Percentiles rank a stretch among this genome's conserved stretches.
Evolutionary conservation across 2,113 vertebrate species (phyloP).

Genomic region (Scortum barcoo): DNA sequence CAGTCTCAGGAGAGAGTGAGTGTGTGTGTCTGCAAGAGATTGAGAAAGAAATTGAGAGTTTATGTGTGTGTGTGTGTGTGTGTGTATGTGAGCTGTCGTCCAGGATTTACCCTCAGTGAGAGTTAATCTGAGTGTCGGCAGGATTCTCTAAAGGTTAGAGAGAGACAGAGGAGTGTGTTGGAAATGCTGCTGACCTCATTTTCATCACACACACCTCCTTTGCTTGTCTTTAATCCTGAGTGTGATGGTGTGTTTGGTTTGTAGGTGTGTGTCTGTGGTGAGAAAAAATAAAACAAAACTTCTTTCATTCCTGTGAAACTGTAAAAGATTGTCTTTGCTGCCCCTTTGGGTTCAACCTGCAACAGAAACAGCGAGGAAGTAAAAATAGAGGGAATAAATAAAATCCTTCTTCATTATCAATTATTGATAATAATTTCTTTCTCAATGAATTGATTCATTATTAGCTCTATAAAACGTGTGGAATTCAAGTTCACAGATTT

Average conservation of each 20-base stretch:
- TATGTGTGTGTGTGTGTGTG: conserved; percentile 32
- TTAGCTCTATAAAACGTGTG: no score
- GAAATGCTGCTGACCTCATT: conserved; percentile 74
- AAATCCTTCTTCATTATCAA: background rate
- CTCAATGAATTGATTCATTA: no score
- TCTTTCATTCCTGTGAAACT: background rate
- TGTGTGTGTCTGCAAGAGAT: conserved; percentile 31
- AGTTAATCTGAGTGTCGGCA: conserved; percentile 75
- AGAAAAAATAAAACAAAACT: conserved; percentile 2
- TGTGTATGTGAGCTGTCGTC: conserved; percentile 68
- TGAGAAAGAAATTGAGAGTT: conserved; percentile 37
- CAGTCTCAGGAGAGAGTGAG: conserved; percentile 25
- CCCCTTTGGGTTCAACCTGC: background rate
- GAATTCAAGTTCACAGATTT: no score
- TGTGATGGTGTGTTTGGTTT: conserved; percentile 24
- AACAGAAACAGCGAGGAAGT: background rate
- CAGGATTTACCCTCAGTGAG: conserved; percentile 73
- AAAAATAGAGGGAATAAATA: background rate
- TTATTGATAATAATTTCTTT: no score
- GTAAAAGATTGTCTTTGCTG: background rate
- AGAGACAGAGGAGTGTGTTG: conserved; percentile 60
- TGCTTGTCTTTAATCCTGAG: conserved; percentile 27
- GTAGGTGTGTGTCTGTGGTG: background rate
- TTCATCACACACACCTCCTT: conserved; percentile 50
- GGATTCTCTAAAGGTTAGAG: conserved; percentile 77